Percentiles rank a stretch among this genome's conserved stretches.
Evolutionary conservation across 1,140 invertebrate genomes (phyloP).

Genomic region (Pogonognathellus flavescens): DNA sequence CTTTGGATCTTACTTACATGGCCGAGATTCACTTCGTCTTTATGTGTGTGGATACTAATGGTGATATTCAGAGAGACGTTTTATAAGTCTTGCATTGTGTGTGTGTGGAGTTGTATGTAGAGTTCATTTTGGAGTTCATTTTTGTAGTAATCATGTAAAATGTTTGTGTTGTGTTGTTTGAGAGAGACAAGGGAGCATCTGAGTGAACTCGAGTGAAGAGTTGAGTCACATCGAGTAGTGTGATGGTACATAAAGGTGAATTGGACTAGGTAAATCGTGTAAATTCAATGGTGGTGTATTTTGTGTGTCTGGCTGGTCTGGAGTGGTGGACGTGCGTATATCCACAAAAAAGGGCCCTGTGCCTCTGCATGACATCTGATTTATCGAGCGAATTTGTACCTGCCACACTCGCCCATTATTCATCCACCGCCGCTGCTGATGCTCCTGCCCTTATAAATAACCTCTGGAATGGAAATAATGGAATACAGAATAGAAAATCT

Average conservation of each 20-base stretch:
- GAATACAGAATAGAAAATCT: conserved; percentile 45
- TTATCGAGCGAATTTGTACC: conserved; percentile 67
- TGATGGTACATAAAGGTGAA: background rate
- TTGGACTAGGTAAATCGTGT: background rate
- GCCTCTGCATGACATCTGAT: conserved; percentile 64
- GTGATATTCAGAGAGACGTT: background rate
- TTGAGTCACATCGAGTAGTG: background rate
- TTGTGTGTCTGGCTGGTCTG: background rate
- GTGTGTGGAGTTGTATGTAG: background rate
- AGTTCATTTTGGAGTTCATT: conserved; percentile 14
- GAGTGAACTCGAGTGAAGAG: background rate
- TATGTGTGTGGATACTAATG: background rate
- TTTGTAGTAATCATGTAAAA: conserved; percentile 21
- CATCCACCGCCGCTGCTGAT: conserved; percentile 56
- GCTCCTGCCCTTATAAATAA: conserved; percentile 61
- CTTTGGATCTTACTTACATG: too few species aligned
- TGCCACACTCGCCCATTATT: conserved; percentile 65
- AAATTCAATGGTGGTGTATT: too few species aligned
- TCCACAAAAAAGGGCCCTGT: conserved; percentile 47
- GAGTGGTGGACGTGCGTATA: background rate
- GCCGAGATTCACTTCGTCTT: background rate
- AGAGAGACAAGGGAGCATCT: background rate
- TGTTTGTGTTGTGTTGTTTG: background rate
- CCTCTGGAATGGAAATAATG: background rate
- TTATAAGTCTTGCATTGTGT: background rate